phyloP scores from a whole-genome alignment of 1,140 invertebrate genomes.

The Laupala kohalensis region DNA sequence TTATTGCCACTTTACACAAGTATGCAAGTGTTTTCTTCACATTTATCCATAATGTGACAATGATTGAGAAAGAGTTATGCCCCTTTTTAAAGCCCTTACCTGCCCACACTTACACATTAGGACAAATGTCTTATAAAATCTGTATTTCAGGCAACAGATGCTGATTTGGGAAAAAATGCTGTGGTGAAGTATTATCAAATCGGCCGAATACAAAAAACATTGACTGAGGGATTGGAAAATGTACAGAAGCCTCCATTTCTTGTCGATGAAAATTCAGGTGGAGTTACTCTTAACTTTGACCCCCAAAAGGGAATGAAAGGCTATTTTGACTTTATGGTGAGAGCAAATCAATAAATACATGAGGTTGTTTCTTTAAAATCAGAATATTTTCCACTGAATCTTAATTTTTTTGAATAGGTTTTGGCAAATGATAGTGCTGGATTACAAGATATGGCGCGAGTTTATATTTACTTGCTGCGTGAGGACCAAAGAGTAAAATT shows the following conservation, averaged over 20 bases:
- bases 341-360: slow-evolving; percentile 6
- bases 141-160: slow-evolving; percentile 67
- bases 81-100: no score
- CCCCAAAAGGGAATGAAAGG: slow-evolving; percentile 94
- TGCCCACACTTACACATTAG: no score
- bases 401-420: slow-evolving; percentile 36
- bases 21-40: no score
- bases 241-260: slow-evolving; percentile 64
- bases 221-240: slow-evolving; percentile 74
- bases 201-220: slow-evolving; percentile 62
- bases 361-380: neutral
- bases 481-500: slow-evolving; percentile 89
- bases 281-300: slow-evolving; percentile 81
- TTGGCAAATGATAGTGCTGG: slow-evolving; percentile 74
- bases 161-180: slow-evolving; percentile 62
- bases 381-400: neutral
- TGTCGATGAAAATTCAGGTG: slow-evolving; percentile 65
- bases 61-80: no score
- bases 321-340: slow-evolving; percentile 82
- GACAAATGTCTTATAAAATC: no score
- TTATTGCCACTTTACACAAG: no score
- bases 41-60: no score
- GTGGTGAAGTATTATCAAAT: slow-evolving; percentile 64
- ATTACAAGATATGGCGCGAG: slow-evolving; percentile 59
- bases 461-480: slow-evolving; percentile 80